These are phyloP conservation scores for Morelia viridis DNA, from an alignment of 2,797 vertebrate genomes.

Conservation along the genomic window DNA sequence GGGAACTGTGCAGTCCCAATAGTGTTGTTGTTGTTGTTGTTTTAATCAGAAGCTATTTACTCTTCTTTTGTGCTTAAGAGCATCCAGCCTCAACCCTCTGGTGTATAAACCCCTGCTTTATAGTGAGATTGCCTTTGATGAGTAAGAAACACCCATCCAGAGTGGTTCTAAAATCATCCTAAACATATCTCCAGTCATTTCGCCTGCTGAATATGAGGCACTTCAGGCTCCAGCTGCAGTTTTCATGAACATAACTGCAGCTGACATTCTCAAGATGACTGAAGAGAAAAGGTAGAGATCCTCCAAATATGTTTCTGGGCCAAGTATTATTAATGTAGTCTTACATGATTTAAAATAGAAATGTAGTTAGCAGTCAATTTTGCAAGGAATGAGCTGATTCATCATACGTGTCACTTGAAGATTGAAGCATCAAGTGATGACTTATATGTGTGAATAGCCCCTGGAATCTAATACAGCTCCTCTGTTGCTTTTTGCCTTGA, in stretches of 20 bases:
- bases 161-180: conserved; percentile 40
- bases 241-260: conserved; percentile 75
- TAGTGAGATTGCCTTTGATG: neutral
- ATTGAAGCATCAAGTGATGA: no score
- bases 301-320: neutral
- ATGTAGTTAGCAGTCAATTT: neutral
- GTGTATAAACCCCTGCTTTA: neutral
- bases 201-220: conserved; percentile 78
- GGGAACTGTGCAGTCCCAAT: neutral
- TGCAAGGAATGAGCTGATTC: neutral
- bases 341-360: rapidly evolving
- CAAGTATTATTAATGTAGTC: no score
- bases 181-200: conserved; percentile 78
- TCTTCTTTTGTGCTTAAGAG: neutral
- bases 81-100: neutral
- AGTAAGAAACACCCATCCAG: no score
- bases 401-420: neutral
- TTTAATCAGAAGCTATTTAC: neutral
- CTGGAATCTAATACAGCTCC: neutral
- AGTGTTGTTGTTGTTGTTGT: neutral
- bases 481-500: neutral
- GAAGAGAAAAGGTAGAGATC: conserved; percentile 77
- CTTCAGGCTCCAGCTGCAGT: conserved; percentile 76
- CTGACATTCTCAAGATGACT: conserved; percentile 80
- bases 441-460: neutral